These are phyloP conservation scores for Caenorhabditis panamensis DNA, from an alignment of 2,888 invertebrate species.

Conservation along the genomic window DNA sequence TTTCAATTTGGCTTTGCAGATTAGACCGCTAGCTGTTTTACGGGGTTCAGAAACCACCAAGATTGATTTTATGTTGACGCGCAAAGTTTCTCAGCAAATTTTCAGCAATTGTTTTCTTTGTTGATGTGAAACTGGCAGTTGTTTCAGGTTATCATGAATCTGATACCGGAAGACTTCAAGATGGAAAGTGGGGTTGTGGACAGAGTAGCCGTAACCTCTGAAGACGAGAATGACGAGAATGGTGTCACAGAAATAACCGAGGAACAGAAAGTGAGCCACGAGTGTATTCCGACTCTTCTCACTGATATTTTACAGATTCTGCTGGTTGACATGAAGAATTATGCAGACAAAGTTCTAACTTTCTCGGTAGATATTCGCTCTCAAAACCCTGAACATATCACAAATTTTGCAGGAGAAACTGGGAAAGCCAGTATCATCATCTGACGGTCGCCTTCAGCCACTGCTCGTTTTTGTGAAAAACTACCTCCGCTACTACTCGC, in stretches of 20 bases:
- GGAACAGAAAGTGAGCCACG: not conserved
- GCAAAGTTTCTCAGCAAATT: not conserved
- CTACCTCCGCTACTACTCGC: conserved; percentile 29
- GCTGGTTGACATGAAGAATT: not conserved
- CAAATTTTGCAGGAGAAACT: conserved; percentile 34
- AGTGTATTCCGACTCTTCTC: not conserved
- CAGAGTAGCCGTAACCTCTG: too few species aligned
- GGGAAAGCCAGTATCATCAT: not conserved
- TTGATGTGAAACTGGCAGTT: too few species aligned
- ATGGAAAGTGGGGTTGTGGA: not conserved
- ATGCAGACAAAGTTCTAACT: not conserved
- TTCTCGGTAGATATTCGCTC: not conserved
- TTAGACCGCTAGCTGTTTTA: conserved; percentile 11
- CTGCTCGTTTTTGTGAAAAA: conserved; percentile 22
- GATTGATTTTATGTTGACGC: not conserved
- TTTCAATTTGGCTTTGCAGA: conserved; percentile 29
- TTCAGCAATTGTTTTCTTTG: too few species aligned
- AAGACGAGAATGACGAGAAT: too few species aligned
- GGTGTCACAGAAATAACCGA: not conserved
- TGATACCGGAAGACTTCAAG: too few species aligned
- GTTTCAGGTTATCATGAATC: too few species aligned
- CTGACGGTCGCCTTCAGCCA: conserved; percentile 1
- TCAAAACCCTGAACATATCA: not conserved
- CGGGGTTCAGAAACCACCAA: not conserved
- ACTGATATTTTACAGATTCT: not conserved